These are phyloP conservation scores for Lissonota sp. DNA, from an alignment of 2,888 invertebrate genomes.

Conservation along the genomic window DNA sequence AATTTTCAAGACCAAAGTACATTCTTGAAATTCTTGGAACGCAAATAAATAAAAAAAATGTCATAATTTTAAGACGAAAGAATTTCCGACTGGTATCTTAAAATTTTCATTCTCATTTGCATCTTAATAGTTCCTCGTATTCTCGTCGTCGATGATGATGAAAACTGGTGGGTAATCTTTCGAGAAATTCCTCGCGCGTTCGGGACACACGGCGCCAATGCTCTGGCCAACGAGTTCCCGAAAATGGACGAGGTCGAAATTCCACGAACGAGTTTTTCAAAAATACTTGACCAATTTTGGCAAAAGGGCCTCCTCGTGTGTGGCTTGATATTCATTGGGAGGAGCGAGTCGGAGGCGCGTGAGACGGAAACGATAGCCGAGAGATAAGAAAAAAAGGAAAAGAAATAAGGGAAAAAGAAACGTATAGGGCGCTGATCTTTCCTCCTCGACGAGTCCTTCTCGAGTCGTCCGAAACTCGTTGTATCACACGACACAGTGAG, in stretches of 20 bases:
- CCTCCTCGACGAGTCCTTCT: constrained; percentile 31
- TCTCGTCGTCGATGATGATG: neutral
- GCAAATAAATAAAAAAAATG: too few species aligned
- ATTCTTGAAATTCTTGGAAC: too few species aligned
- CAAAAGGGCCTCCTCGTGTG: constrained; percentile 22
- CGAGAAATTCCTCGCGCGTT: constrained; percentile 9
- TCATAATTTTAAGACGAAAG: too few species aligned
- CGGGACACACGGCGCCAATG: constrained; percentile 46
- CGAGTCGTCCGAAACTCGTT: neutral
- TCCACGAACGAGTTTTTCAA: constrained; percentile 46
- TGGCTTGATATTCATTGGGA: constrained; percentile 46
- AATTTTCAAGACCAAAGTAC: too few species aligned
- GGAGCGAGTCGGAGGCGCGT: neutral
- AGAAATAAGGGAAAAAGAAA: constrained; percentile 20
- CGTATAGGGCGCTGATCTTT: constrained; percentile 11
- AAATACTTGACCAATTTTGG: constrained; percentile 51
- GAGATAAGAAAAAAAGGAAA: constrained; percentile 15
- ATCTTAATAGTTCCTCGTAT: neutral
- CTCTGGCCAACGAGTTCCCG: constrained; percentile 39
- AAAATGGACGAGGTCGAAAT: constrained; percentile 18
- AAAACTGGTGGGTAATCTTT: neutral
- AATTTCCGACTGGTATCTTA: neutral
- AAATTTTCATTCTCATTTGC: neutral
- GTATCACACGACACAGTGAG: constrained; percentile 23
- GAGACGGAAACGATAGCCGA: constrained; percentile 16